Base-by-base conservation (phyloP, 2,888 invertebrate species). In the Acleris sparsana region DNA sequence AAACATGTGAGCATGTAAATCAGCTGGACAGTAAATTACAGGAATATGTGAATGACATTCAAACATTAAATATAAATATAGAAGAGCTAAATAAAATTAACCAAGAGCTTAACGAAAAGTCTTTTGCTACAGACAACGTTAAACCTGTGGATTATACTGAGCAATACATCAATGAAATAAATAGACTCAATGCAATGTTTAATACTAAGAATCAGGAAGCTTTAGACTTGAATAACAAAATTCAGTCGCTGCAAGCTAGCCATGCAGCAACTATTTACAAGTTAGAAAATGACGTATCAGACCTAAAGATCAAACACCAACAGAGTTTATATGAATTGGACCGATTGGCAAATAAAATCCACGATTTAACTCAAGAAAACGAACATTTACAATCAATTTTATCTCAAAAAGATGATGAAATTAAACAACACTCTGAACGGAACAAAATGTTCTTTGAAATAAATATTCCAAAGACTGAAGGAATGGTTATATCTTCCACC, bases 81-180 rank as follows among this genome's bases (percentile, higher is more conserved):
- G 80, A 84, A 69, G 92, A 92, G 69, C 73, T 90, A 4, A 80
- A 80, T 68, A 76, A 73, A 76, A 72, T 86, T 59, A 91, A 92
- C 72, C 82, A 85, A 68, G 83, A 85, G 56, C 69, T 91, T 44
- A 63, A 76, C 49, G 82, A 84, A 56, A 87, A 82, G 70, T 73
- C 75, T 48, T 71, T 75, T 20, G 71, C 72, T 20, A 75, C 72
- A 70, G 76, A 83, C 53, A 74, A 78, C 51, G 63, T 52, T 51
- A 61, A 70, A 56, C 20, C 75, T 2, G 83, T 93, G 11, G 92
- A 92, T 78, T 92, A 91, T 73, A 92, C 92, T 7, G 92, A 92
- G 65, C 92, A 92, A 70, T 92, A 91, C 70, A 83, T 92, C 70
- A 91, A 80, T 72, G 94, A 94, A 84, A 94, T 94, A 73, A 94